phyloP scores from a whole-genome alignment of 2,888 invertebrate genomes.

The Diarsia mendica region DNA sequence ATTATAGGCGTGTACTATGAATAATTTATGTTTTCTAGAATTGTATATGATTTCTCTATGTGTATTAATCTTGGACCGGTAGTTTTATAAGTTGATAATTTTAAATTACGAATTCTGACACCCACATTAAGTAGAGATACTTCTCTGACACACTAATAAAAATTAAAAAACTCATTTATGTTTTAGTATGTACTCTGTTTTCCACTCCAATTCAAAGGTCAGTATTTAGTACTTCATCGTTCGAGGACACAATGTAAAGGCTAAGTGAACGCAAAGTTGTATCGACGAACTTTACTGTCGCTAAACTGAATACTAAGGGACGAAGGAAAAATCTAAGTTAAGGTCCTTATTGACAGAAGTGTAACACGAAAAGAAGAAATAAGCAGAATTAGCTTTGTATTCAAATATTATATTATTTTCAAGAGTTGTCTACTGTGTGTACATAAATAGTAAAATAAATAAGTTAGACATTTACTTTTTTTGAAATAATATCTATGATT shows the following conservation, averaged over 20 bases:
- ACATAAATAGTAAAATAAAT: no score
- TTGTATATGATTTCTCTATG: not conserved
- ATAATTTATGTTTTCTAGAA: not conserved
- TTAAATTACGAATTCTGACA: not conserved
- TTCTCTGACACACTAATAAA: not conserved
- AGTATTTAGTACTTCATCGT: not conserved
- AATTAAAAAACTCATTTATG: not conserved
- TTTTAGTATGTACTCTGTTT: not conserved
- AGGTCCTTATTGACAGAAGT: not conserved
- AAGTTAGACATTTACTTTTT: no score
- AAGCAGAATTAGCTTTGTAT: no score
- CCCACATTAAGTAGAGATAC: not conserved
- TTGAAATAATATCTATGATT: no score
- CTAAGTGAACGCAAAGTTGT: conserved; percentile 33
- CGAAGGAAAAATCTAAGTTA: conserved; percentile 19
- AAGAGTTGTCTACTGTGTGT: no score
- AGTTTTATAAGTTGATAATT: not conserved
- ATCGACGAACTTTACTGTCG: conserved; percentile 30
- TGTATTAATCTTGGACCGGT: no score
- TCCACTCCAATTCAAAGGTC: not conserved
- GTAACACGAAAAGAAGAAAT: no score
- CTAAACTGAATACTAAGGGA: conserved; percentile 51
- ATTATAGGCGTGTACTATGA: no score
- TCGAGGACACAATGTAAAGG: conserved; percentile 10
- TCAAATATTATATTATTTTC: no score